Evolutionary conservation across 2,113 vertebrate genomes (phyloP).

Genomic region (Psophia crepitans): DNA sequence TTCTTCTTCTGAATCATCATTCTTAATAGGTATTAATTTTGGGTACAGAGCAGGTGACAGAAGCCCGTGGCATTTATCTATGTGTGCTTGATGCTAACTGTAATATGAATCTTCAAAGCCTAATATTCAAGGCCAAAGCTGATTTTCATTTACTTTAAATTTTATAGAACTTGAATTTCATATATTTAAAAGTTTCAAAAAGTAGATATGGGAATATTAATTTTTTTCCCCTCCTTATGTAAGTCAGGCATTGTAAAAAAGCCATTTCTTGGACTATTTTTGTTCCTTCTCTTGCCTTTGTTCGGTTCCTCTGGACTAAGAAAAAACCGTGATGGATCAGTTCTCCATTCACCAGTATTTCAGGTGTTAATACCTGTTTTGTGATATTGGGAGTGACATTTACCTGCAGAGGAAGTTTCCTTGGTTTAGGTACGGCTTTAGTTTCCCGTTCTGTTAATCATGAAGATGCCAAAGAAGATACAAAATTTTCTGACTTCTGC

Average conservation of each 20-base stretch:
- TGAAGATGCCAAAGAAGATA: neutral
- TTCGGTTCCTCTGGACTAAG: neutral
- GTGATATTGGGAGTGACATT: neutral
- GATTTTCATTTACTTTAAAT: neutral
- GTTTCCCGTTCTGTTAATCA: neutral
- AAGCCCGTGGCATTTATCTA: neutral
- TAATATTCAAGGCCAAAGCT: neutral
- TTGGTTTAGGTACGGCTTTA: neutral
- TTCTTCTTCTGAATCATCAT: neutral
- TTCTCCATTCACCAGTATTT: neutral
- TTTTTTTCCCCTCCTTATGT: rapidly evolving
- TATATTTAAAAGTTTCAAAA: neutral
- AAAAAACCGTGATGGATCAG: neutral
- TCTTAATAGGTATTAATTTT: neutral
- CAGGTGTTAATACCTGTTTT: neutral
- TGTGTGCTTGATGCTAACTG: neutral
- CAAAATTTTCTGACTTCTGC: neutral
- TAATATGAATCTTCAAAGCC: neutral
- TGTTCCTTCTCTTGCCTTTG: neutral
- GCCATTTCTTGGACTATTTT: neutral
- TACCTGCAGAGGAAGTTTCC: neutral
- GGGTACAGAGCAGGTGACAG: neutral
- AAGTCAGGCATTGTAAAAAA: neutral
- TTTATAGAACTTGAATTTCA: neutral
- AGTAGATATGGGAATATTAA: neutral